These are phyloP conservation scores for Limnephilus marmoratus DNA, from an alignment of 2,888 invertebrate genomes.

Conservation along the genomic window DNA sequence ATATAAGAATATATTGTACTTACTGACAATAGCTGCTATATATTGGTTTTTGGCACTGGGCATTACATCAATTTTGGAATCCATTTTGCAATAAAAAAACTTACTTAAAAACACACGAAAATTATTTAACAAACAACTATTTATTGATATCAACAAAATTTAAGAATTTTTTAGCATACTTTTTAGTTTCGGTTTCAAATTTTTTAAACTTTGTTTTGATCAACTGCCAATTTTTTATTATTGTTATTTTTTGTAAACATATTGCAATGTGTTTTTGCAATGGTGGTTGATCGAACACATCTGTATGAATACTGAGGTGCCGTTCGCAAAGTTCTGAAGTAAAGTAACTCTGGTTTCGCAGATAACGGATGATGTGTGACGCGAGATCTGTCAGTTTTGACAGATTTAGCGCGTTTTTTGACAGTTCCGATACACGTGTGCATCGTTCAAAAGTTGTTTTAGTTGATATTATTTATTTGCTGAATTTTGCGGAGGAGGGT, in stretches of 20 bases:
- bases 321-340: neutral
- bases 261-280: neutral
- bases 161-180: neutral
- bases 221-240: neutral
- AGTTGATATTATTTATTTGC: neutral
- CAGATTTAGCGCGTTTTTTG: neutral
- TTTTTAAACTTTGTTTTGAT: neutral
- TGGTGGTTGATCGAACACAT: neutral
- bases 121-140: neutral
- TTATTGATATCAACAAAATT: neutral
- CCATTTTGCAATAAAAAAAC: neutral
- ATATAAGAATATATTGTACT: neutral
- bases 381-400: neutral
- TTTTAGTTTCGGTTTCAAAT: neutral
- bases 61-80: neutral
- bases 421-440: neutral
- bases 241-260: neutral
- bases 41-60: constrained; percentile 21
- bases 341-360: neutral
- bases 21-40: constrained; percentile 35
- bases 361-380: neutral
- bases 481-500: neutral
- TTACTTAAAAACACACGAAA: neutral
- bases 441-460: neutral
- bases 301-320: neutral